Evolutionary conservation across 2,888 invertebrate genomes (phyloP).

Genomic region (Dione vanillae): DNA sequence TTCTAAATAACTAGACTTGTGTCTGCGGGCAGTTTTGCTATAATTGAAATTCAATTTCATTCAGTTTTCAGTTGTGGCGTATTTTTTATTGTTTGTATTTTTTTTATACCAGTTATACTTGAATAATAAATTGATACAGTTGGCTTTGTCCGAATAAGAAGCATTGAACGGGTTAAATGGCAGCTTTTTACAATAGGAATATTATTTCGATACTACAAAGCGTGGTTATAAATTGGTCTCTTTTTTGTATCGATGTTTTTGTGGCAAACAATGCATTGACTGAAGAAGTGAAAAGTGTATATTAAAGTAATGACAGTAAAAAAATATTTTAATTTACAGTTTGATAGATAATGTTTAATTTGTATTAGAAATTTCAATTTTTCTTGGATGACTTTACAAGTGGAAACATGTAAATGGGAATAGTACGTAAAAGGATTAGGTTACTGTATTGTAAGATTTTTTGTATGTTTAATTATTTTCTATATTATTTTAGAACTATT

Average conservation of each 20-base stretch:
- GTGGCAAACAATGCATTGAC: not conserved
- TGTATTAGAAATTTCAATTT: too few species aligned
- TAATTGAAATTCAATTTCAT: slow-evolving; percentile 1
- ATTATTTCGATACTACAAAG: slow-evolving; percentile 6
- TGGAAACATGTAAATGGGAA: too few species aligned
- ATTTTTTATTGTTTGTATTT: not conserved
- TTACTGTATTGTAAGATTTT: too few species aligned
- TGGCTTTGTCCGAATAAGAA: slow-evolving; percentile 1
- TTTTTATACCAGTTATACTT: not conserved
- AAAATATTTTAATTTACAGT: too few species aligned
- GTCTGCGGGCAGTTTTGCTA: slow-evolving; percentile 1
- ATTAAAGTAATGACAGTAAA: not conserved
- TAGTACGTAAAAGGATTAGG: too few species aligned
- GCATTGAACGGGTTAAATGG: not conserved
- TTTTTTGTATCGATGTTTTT: not conserved
- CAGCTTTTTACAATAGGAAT: not conserved
- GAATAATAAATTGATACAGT: not conserved
- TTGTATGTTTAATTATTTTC: too few species aligned
- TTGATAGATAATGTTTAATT: too few species aligned
- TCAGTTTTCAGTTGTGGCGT: not conserved
- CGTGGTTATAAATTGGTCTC: not conserved
- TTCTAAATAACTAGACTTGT: slow-evolving; percentile 13
- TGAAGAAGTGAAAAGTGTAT: not conserved
- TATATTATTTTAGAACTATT: too few species aligned
- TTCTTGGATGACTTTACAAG: too few species aligned